Base-by-base conservation (phyloP, 2,888 invertebrate species). In the Cataglyphis albicans region DNA sequence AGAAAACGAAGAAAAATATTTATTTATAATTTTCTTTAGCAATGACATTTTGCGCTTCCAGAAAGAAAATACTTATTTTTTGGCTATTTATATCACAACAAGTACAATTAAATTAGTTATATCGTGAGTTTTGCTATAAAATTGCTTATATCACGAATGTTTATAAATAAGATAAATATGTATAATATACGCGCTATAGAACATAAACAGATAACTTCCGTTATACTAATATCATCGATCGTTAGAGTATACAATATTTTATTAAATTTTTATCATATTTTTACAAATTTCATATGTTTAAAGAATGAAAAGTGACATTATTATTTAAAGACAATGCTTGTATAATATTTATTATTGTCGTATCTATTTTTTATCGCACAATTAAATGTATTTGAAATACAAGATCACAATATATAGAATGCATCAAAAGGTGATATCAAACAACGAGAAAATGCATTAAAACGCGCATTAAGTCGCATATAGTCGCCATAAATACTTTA, bases 21-120 rank as follows among this genome's bases (percentile, higher is more conserved):
- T 70, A 48, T 48, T 48, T 52, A 52, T 59, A 70, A 70, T 80
- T 80, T 15, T 35, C 12, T 35, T 68, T 68, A 55, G 59, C 44
- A 80, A 61, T 80, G 70, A 25, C 41, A 9, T 44, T 59, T 70
- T 15, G 78, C 78, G 78, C 70, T 80, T 80, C 78, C 70, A 70
- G 35, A 68, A 35, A 70, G 21, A 68, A 65, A 78, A 59, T 78
- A 59, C 32, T 61, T 70, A 59, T 59, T 80, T 21, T 44, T 67
- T 21, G 57, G 32, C 18, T 59, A 68, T 68, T 70, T 78, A 61
- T 61, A 25, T 70, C 18, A 25, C 44, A 65, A n/a, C 38, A 55
- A 70, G 44, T 78, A 78, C 57, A 78, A 70, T 78, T 78, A 67
- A 65, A 29, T 76, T 76, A 78, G 5, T 78, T 59, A 21, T 25